These are phyloP conservation scores for Gambusia yucatana DNA, from an alignment of 2,797 vertebrate species.

Conservation along the genomic window DNA sequence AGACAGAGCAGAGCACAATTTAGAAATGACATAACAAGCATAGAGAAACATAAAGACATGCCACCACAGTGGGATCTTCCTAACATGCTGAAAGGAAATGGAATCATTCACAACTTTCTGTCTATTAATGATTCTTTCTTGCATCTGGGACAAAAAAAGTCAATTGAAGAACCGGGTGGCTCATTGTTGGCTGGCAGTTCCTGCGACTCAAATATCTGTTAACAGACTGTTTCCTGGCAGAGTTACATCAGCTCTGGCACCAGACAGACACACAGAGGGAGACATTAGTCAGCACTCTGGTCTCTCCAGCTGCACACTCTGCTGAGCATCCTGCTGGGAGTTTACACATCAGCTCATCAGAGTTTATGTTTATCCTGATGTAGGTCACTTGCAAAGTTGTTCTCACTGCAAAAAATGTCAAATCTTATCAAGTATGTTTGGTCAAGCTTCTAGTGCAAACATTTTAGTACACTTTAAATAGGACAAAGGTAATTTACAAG, in stretches of 20 bases:
- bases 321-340: conserved; percentile 45
- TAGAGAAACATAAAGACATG: not conserved
- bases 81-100: conserved; percentile 10
- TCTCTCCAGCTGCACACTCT: conserved; percentile 54
- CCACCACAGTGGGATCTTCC: not conserved
- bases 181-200: conserved; percentile 70
- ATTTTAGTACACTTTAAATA: no score
- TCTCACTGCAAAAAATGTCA: not conserved
- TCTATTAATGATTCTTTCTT: conserved; percentile 33
- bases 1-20: not conserved
- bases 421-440: no score
- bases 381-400: conserved; percentile 57
- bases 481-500: no score
- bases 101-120: conserved; percentile 49
- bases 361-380: conserved; percentile 63
- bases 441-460: no score
- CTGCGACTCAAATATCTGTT: conserved; percentile 78
- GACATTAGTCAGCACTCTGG: conserved; percentile 82
- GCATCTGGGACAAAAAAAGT: conserved; percentile 1
- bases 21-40: conserved; percentile 19
- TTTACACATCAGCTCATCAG: conserved; percentile 67
- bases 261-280: conserved; percentile 71
- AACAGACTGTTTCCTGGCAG: conserved; percentile 82
- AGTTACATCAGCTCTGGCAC: conserved; percentile 82
- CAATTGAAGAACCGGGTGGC: conserved; percentile 63